These are phyloP conservation scores for Rutilus rutilus DNA, from an alignment of 2,113 vertebrate genomes.

Conservation along the genomic window DNA sequence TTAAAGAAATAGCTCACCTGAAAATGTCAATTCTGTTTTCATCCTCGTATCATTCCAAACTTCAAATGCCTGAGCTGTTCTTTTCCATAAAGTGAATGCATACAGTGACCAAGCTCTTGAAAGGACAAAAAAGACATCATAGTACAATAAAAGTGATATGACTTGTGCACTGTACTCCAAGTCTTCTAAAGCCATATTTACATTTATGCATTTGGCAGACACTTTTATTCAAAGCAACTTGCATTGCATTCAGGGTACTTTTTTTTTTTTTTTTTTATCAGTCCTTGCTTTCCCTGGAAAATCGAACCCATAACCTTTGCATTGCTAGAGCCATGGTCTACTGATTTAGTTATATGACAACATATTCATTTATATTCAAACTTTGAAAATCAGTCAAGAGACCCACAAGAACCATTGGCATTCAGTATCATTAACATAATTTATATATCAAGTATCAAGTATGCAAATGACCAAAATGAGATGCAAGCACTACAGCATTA, in stretches of 20 bases:
- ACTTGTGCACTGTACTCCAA: background rate
- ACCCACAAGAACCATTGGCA: background rate
- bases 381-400: background rate
- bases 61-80: background rate
- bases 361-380: no score
- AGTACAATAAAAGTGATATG: background rate
- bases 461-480: background rate
- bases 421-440: background rate
- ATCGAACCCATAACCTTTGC: no score
- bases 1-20: no score
- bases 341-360: background rate
- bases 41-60: background rate
- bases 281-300: no score
- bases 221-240: no score
- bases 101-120: background rate
- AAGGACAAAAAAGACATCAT: background rate
- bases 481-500: background rate
- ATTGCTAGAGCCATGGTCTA: no score
- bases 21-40: background rate
- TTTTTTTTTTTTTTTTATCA: no score
- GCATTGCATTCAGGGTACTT: no score
- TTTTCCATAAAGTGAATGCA: background rate
- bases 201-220: no score
- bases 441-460: background rate
- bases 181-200: background rate